phyloP scores from a whole-genome alignment of 1,140 invertebrate species.

The Meteorus sp. region DNA sequence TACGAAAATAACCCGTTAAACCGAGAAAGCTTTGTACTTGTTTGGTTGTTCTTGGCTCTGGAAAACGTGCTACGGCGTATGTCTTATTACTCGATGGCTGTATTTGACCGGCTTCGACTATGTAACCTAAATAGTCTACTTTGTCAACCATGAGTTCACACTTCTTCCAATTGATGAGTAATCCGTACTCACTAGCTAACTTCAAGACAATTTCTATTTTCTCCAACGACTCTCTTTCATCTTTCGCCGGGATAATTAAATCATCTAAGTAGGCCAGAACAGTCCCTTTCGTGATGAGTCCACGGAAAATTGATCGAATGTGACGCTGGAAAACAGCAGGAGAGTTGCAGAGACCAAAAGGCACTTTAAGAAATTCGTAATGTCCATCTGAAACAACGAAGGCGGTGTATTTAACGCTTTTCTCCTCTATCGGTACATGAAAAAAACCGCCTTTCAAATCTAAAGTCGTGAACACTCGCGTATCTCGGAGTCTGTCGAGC shows the following conservation, averaged over 20 bases:
- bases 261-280: conserved; percentile 9
- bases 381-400: conserved; percentile 41
- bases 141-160: background rate
- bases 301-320: conserved; percentile 32
- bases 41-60: conserved; percentile 38
- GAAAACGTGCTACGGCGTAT: conserved; percentile 39
- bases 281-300: conserved; percentile 16
- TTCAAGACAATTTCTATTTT: conserved; percentile 5
- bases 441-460: conserved; percentile 48
- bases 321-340: conserved; percentile 39
- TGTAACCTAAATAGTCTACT: conserved; percentile 32
- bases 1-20: conserved; percentile 41
- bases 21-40: conserved; percentile 41
- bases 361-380: conserved; percentile 46
- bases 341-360: conserved; percentile 44
- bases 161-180: conserved; percentile 9
- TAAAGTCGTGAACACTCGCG: conserved; percentile 51
- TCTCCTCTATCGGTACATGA: conserved; percentile 26
- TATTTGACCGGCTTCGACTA: conserved; percentile 27
- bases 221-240: background rate
- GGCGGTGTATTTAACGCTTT: conserved; percentile 41
- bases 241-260: background rate
- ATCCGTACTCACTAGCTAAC: conserved; percentile 18
- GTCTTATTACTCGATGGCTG: conserved; percentile 41
- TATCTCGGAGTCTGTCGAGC: conserved; percentile 45